Percentiles rank a stretch among this genome's conserved stretches.
Conservation (phyloP, 2,888 invertebrate species). For the Rhamphomyia laevipes region DNA sequence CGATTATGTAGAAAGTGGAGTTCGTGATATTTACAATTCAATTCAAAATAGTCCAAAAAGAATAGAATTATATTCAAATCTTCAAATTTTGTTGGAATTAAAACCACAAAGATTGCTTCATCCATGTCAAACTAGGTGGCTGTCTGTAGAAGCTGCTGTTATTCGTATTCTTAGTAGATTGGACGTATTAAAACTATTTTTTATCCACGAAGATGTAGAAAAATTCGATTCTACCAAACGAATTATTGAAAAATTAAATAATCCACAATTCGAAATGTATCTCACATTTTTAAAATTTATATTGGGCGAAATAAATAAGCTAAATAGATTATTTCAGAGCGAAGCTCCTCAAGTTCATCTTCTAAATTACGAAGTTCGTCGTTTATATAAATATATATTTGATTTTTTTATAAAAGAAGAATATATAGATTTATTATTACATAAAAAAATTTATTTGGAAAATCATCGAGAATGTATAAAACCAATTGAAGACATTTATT, state of each 20-base stretch:
- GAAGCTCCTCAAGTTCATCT: too few relatives aligned
- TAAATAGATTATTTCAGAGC: too few relatives aligned
- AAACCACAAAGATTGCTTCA: background rate
- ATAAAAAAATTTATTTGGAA: too few relatives aligned
- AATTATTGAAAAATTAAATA: background rate
- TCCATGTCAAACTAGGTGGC: background rate
- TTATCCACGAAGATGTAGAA: conserved; percentile 1
- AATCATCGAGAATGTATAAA: too few relatives aligned
- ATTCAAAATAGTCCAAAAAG: conserved; percentile 1
- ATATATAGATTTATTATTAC: too few relatives aligned
- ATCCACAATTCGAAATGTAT: background rate
- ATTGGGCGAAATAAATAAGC: too few relatives aligned
- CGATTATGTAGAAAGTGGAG: conserved; percentile 18
- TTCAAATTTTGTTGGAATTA: background rate
- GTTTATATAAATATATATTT: too few relatives aligned
- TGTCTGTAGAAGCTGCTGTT: conserved; percentile 1
- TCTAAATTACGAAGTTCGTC: too few relatives aligned
- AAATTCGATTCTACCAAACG: background rate
- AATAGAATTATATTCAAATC: background rate
- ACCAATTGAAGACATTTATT: too few relatives aligned
- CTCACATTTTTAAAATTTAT: conserved; percentile 3
- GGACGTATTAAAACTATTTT: background rate
- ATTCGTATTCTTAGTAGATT: background rate
- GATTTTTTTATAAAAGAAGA: too few relatives aligned
- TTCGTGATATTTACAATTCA: background rate